Percentiles rank a stretch among this genome's conserved stretches.
Conservation (phyloP, 2,113 vertebrate genomes). For the Sorex araneus region DNA sequence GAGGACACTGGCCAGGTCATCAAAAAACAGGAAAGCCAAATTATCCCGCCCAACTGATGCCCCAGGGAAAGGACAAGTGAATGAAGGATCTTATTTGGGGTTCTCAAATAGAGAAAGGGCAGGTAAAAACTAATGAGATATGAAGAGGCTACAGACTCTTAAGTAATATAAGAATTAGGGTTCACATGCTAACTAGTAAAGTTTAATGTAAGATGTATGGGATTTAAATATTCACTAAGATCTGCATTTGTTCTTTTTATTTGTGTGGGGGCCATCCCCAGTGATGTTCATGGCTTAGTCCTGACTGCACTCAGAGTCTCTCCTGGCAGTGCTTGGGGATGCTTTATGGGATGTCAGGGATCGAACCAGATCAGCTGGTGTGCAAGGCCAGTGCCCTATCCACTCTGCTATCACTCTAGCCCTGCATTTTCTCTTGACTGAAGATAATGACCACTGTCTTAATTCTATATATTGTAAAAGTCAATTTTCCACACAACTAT, state of each 20-base stretch:
- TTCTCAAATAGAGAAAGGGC: background rate
- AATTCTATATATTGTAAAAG: constrained; percentile 54
- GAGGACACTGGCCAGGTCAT: background rate
- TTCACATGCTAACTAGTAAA: background rate
- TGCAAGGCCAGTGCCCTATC: too few species aligned
- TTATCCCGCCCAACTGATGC: background rate
- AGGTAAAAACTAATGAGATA: constrained; percentile 27
- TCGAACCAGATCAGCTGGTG: too few species aligned
- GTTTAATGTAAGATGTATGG: background rate
- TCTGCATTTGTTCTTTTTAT: background rate
- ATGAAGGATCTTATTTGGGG: background rate
- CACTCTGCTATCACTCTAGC: too few species aligned
- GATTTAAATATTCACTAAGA: background rate
- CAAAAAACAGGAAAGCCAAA: constrained; percentile 40
- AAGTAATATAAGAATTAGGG: background rate
- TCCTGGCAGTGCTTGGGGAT: too few species aligned
- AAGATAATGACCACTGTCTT: background rate
- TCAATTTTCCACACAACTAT: background rate
- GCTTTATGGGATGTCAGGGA: too few species aligned
- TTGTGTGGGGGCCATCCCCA: background rate
- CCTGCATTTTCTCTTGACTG: background rate
- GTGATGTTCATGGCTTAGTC: too few species aligned
- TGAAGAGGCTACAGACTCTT: constrained; percentile 11
- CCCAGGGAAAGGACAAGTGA: background rate
- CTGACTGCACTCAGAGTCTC: too few species aligned